Evolutionary conservation across 1,140 invertebrate genomes (phyloP).

Genomic region (Sipha flava): DNA sequence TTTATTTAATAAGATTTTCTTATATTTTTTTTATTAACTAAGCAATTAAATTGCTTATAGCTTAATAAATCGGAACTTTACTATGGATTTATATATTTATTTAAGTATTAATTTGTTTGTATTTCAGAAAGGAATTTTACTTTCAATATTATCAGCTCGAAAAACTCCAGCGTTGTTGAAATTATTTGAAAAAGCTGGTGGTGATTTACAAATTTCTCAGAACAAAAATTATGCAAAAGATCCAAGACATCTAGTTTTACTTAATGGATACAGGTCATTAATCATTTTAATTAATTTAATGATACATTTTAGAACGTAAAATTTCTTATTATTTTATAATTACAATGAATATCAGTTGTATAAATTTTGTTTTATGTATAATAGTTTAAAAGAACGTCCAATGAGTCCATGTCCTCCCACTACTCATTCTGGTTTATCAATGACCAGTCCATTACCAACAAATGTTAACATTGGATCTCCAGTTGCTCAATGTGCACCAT

Average conservation of each 20-base stretch:
- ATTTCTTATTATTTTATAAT: too few relatives aligned
- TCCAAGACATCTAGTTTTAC: conserved; percentile 68
- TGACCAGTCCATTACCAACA: conserved; percentile 51
- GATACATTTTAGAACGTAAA: too few relatives aligned
- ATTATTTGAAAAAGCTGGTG: conserved; percentile 74
- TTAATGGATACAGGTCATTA: conserved; percentile 59
- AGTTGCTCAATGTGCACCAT: conserved; percentile 24
- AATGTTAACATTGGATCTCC: conserved; percentile 47
- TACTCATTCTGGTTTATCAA: conserved; percentile 40
- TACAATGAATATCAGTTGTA: too few relatives aligned
- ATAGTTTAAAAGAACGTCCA: conserved; percentile 69
- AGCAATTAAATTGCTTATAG: background rate
- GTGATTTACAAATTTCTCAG: conserved; percentile 65
- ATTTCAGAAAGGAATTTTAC: conserved; percentile 62
- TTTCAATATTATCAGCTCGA: conserved; percentile 80
- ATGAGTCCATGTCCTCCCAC: conserved; percentile 53
- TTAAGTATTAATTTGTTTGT: background rate
- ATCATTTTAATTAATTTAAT: background rate
- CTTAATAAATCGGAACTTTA: too few relatives aligned
- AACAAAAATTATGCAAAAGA: conserved; percentile 88
- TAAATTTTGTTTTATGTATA: conserved; percentile 26
- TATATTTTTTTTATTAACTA: conserved; percentile 5
- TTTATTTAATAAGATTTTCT: too few relatives aligned
- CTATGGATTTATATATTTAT: too few relatives aligned
- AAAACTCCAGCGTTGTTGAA: conserved; percentile 73